Conservation (phyloP, 2,113 vertebrate genomes). For the Phoxinus phoxinus region DNA sequence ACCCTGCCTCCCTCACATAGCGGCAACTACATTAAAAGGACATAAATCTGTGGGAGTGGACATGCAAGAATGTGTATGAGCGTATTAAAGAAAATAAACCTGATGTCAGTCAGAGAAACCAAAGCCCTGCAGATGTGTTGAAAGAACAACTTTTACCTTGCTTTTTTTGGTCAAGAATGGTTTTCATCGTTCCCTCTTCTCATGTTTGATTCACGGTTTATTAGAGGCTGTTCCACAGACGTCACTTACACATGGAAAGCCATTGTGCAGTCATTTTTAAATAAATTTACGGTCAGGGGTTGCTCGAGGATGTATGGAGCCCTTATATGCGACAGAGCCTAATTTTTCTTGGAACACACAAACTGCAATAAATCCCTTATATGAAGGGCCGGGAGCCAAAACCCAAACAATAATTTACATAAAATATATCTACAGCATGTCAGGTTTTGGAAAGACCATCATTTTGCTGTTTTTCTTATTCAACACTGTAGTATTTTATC, state of each 20-base stretch:
- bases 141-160: neutral
- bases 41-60: constrained; percentile 31
- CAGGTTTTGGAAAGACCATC: neutral
- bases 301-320: constrained; percentile 2
- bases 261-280: neutral
- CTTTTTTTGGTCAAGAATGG: neutral
- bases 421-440: constrained; percentile 13
- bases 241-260: constrained; percentile 23
- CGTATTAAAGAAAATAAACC: constrained; percentile 38
- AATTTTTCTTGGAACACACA: constrained; percentile 15
- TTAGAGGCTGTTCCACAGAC: constrained; percentile 13
- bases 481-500: constrained; percentile 13
- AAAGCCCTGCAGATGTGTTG: constrained; percentile 34
- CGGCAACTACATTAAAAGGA: constrained; percentile 10
- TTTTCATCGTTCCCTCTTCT: neutral
- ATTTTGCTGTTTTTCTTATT: neutral
- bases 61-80: constrained; percentile 27
- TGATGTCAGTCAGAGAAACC: constrained; percentile 28
- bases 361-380: constrained; percentile 30
- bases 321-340: neutral
- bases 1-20: constrained; percentile 20
- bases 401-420: constrained; percentile 25
- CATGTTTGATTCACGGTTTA: constrained; percentile 23
- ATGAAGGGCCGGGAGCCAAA: constrained; percentile 25
- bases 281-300: neutral